Evolutionary conservation across 2,113 vertebrate species (phyloP), one percentile per base, ranked within the genome.

Genomic region (Myiozetetes cayanensis): DNA sequence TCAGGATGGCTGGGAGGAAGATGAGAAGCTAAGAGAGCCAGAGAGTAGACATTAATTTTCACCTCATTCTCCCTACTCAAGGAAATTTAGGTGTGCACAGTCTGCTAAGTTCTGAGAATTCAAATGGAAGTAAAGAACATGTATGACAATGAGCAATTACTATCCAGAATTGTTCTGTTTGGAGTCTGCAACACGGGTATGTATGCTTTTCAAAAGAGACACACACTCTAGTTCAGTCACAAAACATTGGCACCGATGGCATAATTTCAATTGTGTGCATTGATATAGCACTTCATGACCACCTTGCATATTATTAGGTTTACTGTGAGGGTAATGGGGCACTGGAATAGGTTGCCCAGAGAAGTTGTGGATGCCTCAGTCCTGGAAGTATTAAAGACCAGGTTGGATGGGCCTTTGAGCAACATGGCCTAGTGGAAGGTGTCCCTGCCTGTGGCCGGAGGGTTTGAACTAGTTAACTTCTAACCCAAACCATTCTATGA

Each of bases 1-100:
- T 31, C 37, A 28, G 8, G 4, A 4, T 0, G 47, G 22, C 22
- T 49, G 2, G 10, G 5, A 22, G 21, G 4, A 66, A 49, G 6
- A 49, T 5, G n/a, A 77, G 31, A 73, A 13, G 24, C 31, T 50
- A 13, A 66, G 25, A 61, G n/a, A 21, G 30, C 41, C 22, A 4
- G 27, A 77, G 46, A 61, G 30, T 47, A 55, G 12, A 78, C 17
- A n/a, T n/a, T 44, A 0, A n/a, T 66, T 78, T 83, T 30, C 10
- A 66, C 13, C 4, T 68, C 13, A 20, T 33, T 78, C 12, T 14
- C 16, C 14, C 8, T 15, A 50, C 8, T 31, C 19, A 65, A 37
- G 41, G 31, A 78, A 79, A 70, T 61, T 61, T 30, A 56, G 41
- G 27, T 46, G 24, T 30, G 7, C 27, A 67, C 20, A 28, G 39